These are phyloP conservation scores for Heterotis niloticus DNA, from an alignment of 2,113 vertebrate species.

Conservation along the genomic window DNA sequence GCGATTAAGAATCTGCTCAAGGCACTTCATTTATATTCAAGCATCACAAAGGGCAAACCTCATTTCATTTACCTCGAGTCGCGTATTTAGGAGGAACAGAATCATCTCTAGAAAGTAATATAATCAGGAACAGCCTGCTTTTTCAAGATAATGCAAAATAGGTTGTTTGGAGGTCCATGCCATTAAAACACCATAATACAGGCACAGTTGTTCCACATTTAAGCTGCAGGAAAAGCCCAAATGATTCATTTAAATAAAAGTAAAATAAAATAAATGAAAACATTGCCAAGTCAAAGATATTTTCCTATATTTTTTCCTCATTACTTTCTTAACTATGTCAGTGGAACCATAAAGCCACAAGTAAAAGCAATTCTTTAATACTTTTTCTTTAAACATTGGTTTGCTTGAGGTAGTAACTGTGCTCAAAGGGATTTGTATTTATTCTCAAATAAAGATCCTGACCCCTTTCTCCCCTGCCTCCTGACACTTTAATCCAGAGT, in stretches of 20 bases:
- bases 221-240: neutral
- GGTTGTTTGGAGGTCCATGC: slow-evolving; percentile 1
- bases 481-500: neutral
- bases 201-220: neutral
- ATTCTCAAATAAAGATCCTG: too few relatives aligned
- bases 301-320: neutral
- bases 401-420: neutral
- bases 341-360: neutral
- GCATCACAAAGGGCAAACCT: neutral
- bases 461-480: neutral
- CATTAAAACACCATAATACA: neutral
- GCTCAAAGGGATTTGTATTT: neutral
- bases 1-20: neutral
- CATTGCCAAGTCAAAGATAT: neutral
- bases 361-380: neutral
- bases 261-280: neutral
- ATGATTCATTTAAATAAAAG: neutral
- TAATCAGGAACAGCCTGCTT: neutral
- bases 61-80: neutral
- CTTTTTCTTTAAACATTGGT: neutral
- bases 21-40: slow-evolving; percentile 11
- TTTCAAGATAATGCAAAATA: slow-evolving; percentile 11
- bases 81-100: neutral
- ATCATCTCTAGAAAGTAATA: neutral
- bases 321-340: neutral